Conservation (phyloP, 1,140 invertebrate species). For the Odontomachus brunneus region DNA sequence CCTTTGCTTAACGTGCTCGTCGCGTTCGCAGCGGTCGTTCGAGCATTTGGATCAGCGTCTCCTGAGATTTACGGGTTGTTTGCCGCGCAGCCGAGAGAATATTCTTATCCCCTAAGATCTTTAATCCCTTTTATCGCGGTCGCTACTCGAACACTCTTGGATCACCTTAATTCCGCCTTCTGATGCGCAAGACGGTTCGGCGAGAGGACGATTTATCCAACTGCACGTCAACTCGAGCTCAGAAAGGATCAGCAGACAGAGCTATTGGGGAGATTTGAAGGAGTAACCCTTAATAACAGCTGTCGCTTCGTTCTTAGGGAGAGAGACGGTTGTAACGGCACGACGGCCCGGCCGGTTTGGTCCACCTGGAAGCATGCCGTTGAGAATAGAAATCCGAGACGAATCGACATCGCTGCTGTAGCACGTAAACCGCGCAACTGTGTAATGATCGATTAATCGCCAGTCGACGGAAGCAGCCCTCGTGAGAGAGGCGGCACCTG, state of each 20-base stretch:
- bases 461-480: not conserved
- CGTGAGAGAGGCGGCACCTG: slow-evolving; percentile 23
- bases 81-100: not conserved
- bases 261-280: not conserved
- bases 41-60: not conserved
- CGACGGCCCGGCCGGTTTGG: too few species aligned
- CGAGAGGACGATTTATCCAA: not conserved
- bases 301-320: not conserved
- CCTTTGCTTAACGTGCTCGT: too few species aligned
- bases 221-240: not conserved
- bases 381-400: too few species aligned
- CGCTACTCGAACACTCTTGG: not conserved
- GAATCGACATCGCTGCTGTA: too few species aligned
- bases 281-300: not conserved
- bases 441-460: slow-evolving; percentile 33
- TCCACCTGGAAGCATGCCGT: too few species aligned
- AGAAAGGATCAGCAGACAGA: not conserved
- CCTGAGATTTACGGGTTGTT: not conserved
- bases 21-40: not conserved
- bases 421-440: not conserved
- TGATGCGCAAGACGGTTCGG: not conserved
- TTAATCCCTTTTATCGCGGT: slow-evolving; percentile 10
- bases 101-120: not conserved
- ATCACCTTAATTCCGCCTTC: not conserved
- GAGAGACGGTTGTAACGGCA: too few species aligned